Base-by-base conservation (phyloP, 2,888 invertebrate genomes). In the Stenolophus ochropezus region DNA sequence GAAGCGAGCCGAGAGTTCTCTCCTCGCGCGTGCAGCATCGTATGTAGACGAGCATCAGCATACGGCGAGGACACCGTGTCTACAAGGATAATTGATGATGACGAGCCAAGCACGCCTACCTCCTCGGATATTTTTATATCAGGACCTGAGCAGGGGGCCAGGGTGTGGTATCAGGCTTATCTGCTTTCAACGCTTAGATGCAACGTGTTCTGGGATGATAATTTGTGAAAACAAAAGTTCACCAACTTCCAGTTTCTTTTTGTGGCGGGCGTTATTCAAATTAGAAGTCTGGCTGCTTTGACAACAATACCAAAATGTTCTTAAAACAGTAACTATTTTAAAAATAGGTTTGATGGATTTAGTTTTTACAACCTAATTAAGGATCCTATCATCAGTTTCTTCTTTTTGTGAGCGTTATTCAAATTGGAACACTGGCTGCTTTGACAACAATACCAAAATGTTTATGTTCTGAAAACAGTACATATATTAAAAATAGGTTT, bases 31-130 rank as follows among this genome's bases (percentile, higher is more conserved):
- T 61, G 49, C 14, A 49, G 74, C 71, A 76, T 81, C 81, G 76
- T 81, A 79, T 81, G 83, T 84, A 85, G 84, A 84, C 83, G 83
- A 84, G 81, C 76, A 82, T 76, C 83, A 82, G 82, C 83, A 83
- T 85, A 85, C 84, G 84, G 83, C 84, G 84, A 85, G 81, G 85
- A 85, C 84, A 84, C 51, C 75, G 73, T 84, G 85, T 85, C 84
- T 84, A 84, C 83, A 83, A 82, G 79, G 84, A 84, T 85, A 85
- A 85, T 85, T 85, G 84, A 85, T 85, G 85, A 85, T 84, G 82
- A 84, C 84, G 84, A 84, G 83, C 82, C 65, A 78, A 83, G 82
- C 82, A 83, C 83, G 83, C 84, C 84, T 82, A 84, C 83, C 82
- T 83, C 51, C 23, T 74, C 58, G 65, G 53, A 71, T 75, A 81